These are phyloP conservation scores for Erythrocercus mccallii DNA, from an alignment of 2,113 vertebrate genomes.

Conservation along the genomic window DNA sequence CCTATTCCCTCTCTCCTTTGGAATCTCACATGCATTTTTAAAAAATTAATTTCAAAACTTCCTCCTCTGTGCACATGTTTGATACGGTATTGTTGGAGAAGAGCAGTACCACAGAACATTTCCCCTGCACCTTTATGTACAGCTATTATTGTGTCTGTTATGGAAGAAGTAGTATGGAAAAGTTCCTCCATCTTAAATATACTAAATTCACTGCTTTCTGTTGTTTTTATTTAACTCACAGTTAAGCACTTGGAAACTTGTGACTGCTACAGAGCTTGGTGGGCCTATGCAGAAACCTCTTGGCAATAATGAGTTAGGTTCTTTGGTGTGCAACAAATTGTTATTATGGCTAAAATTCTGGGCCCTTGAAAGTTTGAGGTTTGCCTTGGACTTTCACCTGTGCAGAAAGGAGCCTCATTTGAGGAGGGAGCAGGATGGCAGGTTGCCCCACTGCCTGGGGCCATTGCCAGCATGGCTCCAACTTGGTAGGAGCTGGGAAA, in stretches of 20 bases:
- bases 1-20: neutral
- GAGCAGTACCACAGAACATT: neutral
- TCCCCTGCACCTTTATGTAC: neutral
- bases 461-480: neutral
- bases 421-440: neutral
- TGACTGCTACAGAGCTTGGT: neutral
- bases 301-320: neutral
- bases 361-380: neutral
- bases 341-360: neutral
- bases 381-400: neutral
- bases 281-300: neutral
- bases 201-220: neutral
- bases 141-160: neutral
- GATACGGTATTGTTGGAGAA: neutral
- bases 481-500: neutral
- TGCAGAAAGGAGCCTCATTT: neutral
- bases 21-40: neutral
- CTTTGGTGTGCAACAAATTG: neutral
- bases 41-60: neutral
- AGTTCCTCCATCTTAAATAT: neutral
- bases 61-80: neutral
- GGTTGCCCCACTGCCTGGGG: neutral
- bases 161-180: neutral
- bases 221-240: neutral
- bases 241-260: neutral